Percentiles rank a stretch among this genome's conserved stretches.
Evolutionary conservation across 2,113 vertebrate genomes (phyloP).

Genomic region (Sinocyclocheilus anophthalmus): DNA sequence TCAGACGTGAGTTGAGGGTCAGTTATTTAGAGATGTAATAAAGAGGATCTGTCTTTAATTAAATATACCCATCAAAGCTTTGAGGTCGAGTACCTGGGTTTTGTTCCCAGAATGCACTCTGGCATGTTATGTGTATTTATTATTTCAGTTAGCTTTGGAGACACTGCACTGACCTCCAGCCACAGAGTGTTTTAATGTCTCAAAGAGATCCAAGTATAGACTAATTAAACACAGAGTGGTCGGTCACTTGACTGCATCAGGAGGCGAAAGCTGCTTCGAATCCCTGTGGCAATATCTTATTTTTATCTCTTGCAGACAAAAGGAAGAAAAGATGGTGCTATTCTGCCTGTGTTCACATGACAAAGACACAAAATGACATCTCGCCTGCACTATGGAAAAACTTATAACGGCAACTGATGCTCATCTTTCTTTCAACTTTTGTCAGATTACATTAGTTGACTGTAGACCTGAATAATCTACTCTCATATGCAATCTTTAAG

Average conservation of each 20-base stretch:
- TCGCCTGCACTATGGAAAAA: neutral
- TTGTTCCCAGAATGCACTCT: slow-evolving; percentile 23
- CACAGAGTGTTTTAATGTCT: slow-evolving; percentile 2
- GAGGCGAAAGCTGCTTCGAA: neutral
- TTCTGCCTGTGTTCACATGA: neutral
- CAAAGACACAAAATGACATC: neutral
- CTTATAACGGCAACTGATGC: neutral
- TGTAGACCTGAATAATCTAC: too few species aligned
- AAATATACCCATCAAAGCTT: slow-evolving; percentile 6
- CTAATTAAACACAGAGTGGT: slow-evolving; percentile 19
- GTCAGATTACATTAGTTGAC: too few species aligned
- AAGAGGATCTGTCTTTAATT: slow-evolving; percentile 37
- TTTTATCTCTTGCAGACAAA: slow-evolving; percentile 10
- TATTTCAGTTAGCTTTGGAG: neutral
- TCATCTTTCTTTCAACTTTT: neutral
- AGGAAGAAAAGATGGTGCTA: slow-evolving; percentile 25
- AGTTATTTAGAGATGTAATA: slow-evolving; percentile 20
- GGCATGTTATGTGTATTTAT: neutral
- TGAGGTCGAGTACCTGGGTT: slow-evolving; percentile 10
- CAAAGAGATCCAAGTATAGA: neutral
- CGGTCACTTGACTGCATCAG: slow-evolving; percentile 5
- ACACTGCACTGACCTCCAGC: slow-evolving; percentile 5
- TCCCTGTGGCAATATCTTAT: slow-evolving; percentile 21
- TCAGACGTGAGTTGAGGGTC: slow-evolving; percentile 11
- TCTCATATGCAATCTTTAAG: neutral